Base-by-base conservation (phyloP, 92 coral and sea anemone species). In the Actinernus sp. region DNA sequence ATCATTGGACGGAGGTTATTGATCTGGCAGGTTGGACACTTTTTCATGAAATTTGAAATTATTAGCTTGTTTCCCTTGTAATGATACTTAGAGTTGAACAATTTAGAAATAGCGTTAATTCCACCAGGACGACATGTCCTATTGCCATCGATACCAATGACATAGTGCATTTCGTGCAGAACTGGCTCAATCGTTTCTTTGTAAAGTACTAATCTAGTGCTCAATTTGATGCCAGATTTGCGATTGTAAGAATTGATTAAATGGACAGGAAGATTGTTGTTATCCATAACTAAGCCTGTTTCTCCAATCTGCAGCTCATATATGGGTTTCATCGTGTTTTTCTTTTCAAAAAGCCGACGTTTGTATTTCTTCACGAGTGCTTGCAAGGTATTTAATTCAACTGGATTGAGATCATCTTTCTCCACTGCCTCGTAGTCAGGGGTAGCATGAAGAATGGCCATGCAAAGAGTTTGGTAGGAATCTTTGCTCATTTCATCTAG, bases 61-160 rank as follows among this genome's bases (percentile, higher is more conserved):
- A 39, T 23, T 9, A 29, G 29, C 9, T 8, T 31, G 17, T 12
- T 40, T 10, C 60, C 49, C 24, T 53, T 67, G 40, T 49, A 67
- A 16, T 16, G 19, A 67, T 50, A 67, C 28, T 38, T 67, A 1
- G 26, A 26, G 18, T 3, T 21, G 22, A 63, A 63, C 6, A 27
- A 3, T 14, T 46, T 44, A 46, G 39, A 27, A 17, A 63, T 22
- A 18, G 37, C 57, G 46, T 63, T 63, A 3, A 63, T 46, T 1
- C 71, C 71, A 21, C 71, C 71, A 21, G 71, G 71, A 18, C 43
- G 36, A 19, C 71, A 63, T 24, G 71, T 63, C 19, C 18, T 8
- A 23, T 9, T 23, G 19, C 52, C 52, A 45, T 45, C 18, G 8
- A 45, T 23, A 4, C 52, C 52, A 9, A 4, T 45, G 19, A 45